Base-by-base conservation (phyloP, 2,797 vertebrate species). In the Coilia nasus region DNA sequence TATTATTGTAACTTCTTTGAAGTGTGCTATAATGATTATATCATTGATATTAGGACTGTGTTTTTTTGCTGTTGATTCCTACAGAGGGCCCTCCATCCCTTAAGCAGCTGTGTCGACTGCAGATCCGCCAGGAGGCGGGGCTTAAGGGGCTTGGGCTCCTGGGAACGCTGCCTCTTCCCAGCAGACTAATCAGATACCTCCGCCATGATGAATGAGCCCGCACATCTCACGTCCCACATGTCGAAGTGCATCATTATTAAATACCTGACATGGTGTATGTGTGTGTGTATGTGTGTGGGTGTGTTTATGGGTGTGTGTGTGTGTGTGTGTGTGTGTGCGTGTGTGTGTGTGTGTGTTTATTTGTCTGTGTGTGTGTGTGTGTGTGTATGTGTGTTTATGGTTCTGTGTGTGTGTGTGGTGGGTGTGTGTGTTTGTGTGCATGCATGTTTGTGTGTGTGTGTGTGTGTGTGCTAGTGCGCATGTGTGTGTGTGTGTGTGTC, bases 91-190 rank as follows among this genome's bases (percentile, higher is more conserved):
- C 96, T 0, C 92, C 95, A 78, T 90, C 95, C 47, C 94, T 98
- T 84, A 89, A 93, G 87, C 97, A 98, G 31, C 96, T 98, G n/a
- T 98, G 97, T 87, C 93, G 97, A 56, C 84, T 97, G 83, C 94
- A 86, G 87, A 94, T 98, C 15, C 90, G 95, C 25, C 92, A 93
- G 67, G 86, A 95, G 83, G 90, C 97, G 6, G 94, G 94, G 83
- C 93, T 91, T 15, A 90, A 91, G 4, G 94, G 95, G 9, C 89
- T 92, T 28, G 93, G 90, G 17, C 90, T 91, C 23, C 64, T 98
- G 0, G 93, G 95, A 84, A 94, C 89, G 0, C 88, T 99, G 86
- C 96, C 96, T 0, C 94, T 98, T 2, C 97, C 97, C 0, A 91
- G 92, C 86, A 91, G 94, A 90, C 91, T 98, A 90, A 95, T 97